Evolutionary conservation across 2,888 invertebrate species (phyloP).

Genomic region (Abscondita cerata): DNA sequence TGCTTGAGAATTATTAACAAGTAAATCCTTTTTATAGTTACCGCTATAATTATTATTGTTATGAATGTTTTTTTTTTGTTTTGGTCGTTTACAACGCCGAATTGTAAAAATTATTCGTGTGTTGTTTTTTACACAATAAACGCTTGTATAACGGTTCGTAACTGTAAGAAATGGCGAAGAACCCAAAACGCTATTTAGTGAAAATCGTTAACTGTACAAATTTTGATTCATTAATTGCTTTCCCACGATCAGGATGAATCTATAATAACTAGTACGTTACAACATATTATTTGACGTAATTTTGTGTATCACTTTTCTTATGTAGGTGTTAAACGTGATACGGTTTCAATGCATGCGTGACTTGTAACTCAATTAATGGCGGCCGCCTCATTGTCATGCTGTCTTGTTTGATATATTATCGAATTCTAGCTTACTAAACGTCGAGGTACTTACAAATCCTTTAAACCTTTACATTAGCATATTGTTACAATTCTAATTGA

Average conservation of each 20-base stretch:
- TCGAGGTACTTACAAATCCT: no score
- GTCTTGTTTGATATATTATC: not conserved
- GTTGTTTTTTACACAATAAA: no score
- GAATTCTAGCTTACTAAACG: not conserved
- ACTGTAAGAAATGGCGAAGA: no score
- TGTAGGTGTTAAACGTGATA: slow-evolving; percentile 9
- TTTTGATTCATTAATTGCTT: slow-evolving; percentile 15
- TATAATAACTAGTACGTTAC: slow-evolving; percentile 6
- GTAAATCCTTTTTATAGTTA: no score
- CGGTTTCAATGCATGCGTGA: not conserved
- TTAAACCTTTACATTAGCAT: no score
- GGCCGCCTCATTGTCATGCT: not conserved
- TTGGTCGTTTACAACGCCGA: not conserved
- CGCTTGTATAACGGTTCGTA: no score
- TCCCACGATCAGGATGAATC: slow-evolving; percentile 23
- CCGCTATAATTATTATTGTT: no score
- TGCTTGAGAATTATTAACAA: no score
- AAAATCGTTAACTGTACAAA: not conserved
- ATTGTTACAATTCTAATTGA: no score
- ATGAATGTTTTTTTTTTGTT: no score
- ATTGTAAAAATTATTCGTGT: not conserved
- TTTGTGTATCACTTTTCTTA: not conserved
- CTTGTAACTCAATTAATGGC: not conserved
- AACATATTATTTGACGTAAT: not conserved
- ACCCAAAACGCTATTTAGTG: not conserved